Evolutionary conservation across 2,113 vertebrate species (phyloP).

Genomic region (Campylomormyrus tamandua): DNA sequence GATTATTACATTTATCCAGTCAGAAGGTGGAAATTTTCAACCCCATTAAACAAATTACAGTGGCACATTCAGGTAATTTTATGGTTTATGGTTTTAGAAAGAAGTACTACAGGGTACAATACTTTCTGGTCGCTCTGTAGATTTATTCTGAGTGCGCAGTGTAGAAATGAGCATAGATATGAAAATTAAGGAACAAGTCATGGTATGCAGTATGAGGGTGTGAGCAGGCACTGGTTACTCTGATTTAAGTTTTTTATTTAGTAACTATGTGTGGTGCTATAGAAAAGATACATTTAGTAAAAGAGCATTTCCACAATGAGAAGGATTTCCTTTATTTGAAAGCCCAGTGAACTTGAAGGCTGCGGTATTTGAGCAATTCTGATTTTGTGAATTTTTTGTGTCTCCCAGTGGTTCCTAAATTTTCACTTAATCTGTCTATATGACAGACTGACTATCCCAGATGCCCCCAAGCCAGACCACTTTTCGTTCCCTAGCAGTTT

Average conservation of each 20-base stretch:
- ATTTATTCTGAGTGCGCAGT: not conserved
- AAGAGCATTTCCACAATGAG: not conserved
- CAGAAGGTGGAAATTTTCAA: not conserved
- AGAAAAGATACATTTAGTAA: not conserved
- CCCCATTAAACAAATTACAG: not conserved
- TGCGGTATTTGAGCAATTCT: not conserved
- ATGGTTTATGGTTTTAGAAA: not conserved
- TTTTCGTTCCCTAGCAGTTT: too few species aligned
- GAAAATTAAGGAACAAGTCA: not conserved
- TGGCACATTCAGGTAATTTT: not conserved
- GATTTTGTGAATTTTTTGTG: not conserved
- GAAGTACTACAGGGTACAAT: not conserved
- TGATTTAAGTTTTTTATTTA: not conserved
- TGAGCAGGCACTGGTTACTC: not conserved
- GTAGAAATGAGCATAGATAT: not conserved
- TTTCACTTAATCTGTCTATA: not conserved
- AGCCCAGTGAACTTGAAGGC: not conserved
- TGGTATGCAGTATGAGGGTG: not conserved
- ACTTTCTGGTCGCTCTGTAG: not conserved
- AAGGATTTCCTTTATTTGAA: not conserved
- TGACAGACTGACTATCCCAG: not conserved
- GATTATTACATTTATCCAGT: not conserved
- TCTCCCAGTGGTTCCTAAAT: not conserved
- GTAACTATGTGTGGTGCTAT: too few species aligned
- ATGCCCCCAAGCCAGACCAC: not conserved